Conservation (phyloP, 2,888 invertebrate species). For the Psylliodes chrysocephalus region DNA sequence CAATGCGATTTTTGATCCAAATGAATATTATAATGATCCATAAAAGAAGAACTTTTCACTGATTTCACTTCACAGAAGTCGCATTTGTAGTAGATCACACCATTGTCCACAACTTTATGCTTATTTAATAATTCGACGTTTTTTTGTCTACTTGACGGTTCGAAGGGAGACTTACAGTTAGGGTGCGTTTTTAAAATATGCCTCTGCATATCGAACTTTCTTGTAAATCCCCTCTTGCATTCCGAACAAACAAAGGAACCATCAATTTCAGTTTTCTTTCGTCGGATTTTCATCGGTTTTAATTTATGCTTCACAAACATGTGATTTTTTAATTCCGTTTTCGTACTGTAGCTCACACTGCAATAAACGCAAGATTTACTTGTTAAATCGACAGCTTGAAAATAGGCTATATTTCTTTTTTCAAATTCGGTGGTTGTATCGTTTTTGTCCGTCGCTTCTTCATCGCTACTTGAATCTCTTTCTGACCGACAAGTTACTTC, state of each 20-base stretch:
- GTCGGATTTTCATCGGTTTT: conserved; percentile 43
- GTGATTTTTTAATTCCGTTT: conserved; percentile 48
- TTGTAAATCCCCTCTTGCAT: conserved; percentile 58
- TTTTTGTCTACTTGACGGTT: conserved; percentile 39
- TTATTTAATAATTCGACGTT: conserved; percentile 52
- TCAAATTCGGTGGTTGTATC: neutral
- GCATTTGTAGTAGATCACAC: conserved; percentile 60
- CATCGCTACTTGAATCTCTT: conserved; percentile 1
- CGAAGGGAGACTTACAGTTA: conserved; percentile 23
- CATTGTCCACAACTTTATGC: conserved; percentile 50
- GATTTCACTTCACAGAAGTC: conserved; percentile 62
- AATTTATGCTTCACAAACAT: conserved; percentile 44
- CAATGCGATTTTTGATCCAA: conserved; percentile 62
- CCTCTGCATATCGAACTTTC: conserved; percentile 59
- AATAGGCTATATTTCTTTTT: conserved; percentile 24
- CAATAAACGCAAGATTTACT: conserved; percentile 48
- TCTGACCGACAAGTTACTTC: neutral
- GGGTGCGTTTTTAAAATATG: conserved; percentile 55
- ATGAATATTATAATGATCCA: conserved; percentile 66
- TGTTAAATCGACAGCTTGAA: conserved; percentile 54
- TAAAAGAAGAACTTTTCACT: conserved; percentile 58
- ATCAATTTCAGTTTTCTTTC: conserved; percentile 55
- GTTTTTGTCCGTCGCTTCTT: neutral
- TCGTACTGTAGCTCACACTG: conserved; percentile 44
- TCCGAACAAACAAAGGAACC: conserved; percentile 55